Evolutionary conservation across 2,113 vertebrate species (phyloP).

Genomic region (Lepisosteus oculatus): DNA sequence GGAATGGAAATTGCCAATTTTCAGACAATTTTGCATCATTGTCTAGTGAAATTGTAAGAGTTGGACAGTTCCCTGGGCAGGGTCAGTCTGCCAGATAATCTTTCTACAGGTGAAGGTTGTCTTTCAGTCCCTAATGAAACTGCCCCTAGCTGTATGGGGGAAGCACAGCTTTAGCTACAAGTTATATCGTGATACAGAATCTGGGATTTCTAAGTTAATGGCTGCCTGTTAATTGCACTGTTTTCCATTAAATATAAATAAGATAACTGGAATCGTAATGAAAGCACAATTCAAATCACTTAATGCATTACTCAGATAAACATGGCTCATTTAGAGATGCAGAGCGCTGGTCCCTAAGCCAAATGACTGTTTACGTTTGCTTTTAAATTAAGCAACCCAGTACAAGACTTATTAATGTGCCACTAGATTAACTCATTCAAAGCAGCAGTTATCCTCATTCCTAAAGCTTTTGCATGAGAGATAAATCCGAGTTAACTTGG

Average conservation of each 20-base stretch:
- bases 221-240: conserved; percentile 56
- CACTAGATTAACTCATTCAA: conserved; percentile 47
- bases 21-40: conserved; percentile 65
- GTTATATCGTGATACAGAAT: too few relatives aligned
- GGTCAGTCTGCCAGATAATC: neutral
- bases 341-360: conserved; percentile 39
- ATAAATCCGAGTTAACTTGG: conserved; percentile 48
- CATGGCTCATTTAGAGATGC: conserved; percentile 40
- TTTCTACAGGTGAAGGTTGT: too few relatives aligned
- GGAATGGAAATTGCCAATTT: conserved; percentile 38
- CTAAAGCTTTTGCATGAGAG: conserved; percentile 36
- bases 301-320: conserved; percentile 52
- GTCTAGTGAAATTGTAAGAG: neutral
- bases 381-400: conserved; percentile 51
- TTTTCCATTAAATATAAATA: conserved; percentile 37
- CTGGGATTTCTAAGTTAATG: too few relatives aligned
- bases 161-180: too few relatives aligned
- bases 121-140: too few relatives aligned
- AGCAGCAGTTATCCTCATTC: conserved; percentile 37
- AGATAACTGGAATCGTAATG: conserved; percentile 55
- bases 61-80: neutral
- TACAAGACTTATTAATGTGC: conserved; percentile 47
- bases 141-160: too few relatives aligned
- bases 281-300: conserved; percentile 63
- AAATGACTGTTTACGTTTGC: conserved; percentile 66